phyloP scores from a whole-genome alignment of 2,888 invertebrate genomes.

The Diogma glabrata region DNA sequence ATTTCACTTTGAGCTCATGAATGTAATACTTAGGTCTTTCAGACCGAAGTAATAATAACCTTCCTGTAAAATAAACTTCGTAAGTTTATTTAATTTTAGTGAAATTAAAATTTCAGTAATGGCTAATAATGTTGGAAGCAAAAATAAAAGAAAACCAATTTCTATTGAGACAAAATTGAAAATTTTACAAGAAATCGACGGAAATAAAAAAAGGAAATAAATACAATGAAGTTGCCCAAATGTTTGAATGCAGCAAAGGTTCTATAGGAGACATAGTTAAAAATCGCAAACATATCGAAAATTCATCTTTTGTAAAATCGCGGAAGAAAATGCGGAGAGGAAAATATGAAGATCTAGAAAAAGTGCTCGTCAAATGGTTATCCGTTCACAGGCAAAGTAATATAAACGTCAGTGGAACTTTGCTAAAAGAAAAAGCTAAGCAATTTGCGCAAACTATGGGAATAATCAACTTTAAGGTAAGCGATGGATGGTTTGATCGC shows the following conservation, averaged over 20 bases:
- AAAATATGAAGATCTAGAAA: neutral
- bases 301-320: neutral
- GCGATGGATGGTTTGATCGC: neutral
- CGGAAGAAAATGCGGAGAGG: neutral
- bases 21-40: no score
- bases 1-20: no score
- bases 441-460: neutral
- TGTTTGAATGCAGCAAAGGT: conserved; percentile 1
- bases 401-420: neutral
- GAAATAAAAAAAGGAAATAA: conserved; percentile 1
- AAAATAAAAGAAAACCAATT: neutral
- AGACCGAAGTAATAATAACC: no score
- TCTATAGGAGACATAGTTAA: neutral
- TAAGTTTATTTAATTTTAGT: no score
- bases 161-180: conserved; percentile 3
- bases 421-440: conserved; percentile 3
- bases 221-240: neutral
- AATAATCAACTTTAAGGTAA: neutral
- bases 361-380: neutral
- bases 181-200: neutral
- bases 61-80: no score
- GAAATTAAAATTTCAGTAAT: no score
- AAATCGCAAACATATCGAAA: neutral
- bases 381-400: neutral
- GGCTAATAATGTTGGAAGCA: no score